Percentiles rank a stretch among this genome's conserved stretches.
These are phyloP conservation scores for Diadegma fenestrale DNA, from an alignment of 2,888 invertebrate genomes.

Conservation along the genomic window DNA sequence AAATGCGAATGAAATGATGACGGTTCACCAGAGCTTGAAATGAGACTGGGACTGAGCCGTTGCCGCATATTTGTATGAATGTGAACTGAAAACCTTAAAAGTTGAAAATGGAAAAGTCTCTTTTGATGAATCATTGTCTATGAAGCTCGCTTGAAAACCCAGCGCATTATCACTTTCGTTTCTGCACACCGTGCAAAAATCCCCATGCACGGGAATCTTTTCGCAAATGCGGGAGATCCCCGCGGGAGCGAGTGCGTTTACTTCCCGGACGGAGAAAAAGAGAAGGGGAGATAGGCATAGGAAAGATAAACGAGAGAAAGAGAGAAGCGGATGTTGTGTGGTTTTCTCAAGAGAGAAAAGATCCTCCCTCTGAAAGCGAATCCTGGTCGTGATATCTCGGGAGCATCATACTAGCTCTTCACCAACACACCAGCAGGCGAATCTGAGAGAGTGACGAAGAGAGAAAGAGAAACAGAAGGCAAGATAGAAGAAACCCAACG, in stretches of 20 bases:
- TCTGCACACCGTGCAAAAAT: slow-evolving; percentile 54
- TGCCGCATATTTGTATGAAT: neutral
- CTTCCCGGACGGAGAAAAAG: slow-evolving; percentile 33
- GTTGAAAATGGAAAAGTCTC: slow-evolving; percentile 43
- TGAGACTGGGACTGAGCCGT: slow-evolving; percentile 24
- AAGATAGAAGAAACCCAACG: slow-evolving; percentile 25
- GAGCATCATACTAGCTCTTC: slow-evolving; percentile 67
- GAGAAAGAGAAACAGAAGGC: slow-evolving; percentile 22
- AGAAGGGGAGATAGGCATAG: slow-evolving; percentile 10
- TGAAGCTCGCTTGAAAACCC: slow-evolving; percentile 47
- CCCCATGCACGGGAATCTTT: slow-evolving; percentile 50
- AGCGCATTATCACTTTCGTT: slow-evolving; percentile 66
- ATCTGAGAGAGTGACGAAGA: slow-evolving; percentile 4
- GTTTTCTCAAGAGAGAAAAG: slow-evolving; percentile 42
- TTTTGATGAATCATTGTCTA: slow-evolving; percentile 52
- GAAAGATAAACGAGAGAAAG: slow-evolving; percentile 7
- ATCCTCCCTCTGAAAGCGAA: slow-evolving; percentile 70
- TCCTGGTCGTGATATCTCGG: slow-evolving; percentile 71
- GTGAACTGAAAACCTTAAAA: neutral
- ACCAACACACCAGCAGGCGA: slow-evolving; percentile 27
- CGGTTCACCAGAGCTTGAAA: slow-evolving; percentile 13
- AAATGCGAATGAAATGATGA: neutral
- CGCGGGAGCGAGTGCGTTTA: slow-evolving; percentile 37
- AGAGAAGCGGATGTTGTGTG: slow-evolving; percentile 37
- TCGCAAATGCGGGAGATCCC: slow-evolving; percentile 41